Percentiles rank a stretch among this genome's conserved stretches.
phyloP scores from a whole-genome alignment of 2,113 vertebrate genomes.

The Peromyscus polionotus region DNA sequence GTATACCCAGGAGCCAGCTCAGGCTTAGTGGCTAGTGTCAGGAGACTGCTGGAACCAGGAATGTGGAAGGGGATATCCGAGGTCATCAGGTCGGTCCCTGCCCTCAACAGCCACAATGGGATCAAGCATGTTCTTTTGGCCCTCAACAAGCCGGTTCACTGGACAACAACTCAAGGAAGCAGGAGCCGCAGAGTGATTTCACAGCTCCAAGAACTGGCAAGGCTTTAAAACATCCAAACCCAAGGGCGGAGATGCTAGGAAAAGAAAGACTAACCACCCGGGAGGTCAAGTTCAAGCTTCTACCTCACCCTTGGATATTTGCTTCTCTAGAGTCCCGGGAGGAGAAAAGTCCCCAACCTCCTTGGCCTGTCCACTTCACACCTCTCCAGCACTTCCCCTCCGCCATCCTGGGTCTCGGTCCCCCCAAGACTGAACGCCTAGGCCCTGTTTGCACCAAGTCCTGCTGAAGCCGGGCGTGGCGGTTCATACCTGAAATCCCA shows the following conservation, averaged over 20 bases:
- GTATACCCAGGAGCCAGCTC: background rate
- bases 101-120: background rate
- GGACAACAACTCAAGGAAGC: background rate
- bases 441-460: background rate
- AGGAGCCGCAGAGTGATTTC: background rate
- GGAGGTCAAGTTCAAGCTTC: background rate
- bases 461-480: background rate
- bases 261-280: background rate
- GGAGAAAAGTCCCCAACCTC: background rate
- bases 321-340: background rate
- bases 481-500: background rate
- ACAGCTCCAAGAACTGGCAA: background rate
- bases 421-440: background rate
- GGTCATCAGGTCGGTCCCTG: background rate
- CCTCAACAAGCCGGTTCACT: background rate
- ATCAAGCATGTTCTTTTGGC: background rate
- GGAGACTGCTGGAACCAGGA: conserved; percentile 14
- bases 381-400: background rate
- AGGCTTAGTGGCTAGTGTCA: background rate
- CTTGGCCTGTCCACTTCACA: background rate
- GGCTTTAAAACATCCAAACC: background rate
- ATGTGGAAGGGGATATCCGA: background rate
- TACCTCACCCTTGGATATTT: background rate
- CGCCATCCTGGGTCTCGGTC: background rate
- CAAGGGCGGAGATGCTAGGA: background rate